These are phyloP conservation scores for Piscicola geometra DNA, from an alignment of 2,888 invertebrate genomes.

Conservation along the genomic window DNA sequence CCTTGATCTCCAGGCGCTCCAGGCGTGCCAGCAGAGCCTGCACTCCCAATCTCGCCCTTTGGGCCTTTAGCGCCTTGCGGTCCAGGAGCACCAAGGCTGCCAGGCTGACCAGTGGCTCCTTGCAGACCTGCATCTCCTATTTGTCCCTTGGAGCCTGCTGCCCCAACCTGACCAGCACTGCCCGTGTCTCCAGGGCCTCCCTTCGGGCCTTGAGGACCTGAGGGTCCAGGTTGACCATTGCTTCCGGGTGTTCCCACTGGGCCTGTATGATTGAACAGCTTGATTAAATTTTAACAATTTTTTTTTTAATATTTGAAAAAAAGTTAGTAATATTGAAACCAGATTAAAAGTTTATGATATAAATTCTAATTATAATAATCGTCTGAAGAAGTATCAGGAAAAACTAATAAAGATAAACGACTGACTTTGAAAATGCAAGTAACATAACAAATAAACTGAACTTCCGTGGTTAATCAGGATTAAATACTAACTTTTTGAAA, in stretches of 20 bases:
- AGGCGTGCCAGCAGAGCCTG: slow-evolving; percentile 37
- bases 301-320: too few relatives aligned
- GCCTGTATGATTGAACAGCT: too few relatives aligned
- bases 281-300: too few relatives aligned
- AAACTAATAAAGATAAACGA: too few relatives aligned
- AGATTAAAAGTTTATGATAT: too few relatives aligned
- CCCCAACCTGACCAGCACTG: slow-evolving; percentile 15
- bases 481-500: too few relatives aligned
- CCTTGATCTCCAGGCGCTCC: slow-evolving; percentile 43
- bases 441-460: too few relatives aligned
- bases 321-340: too few relatives aligned
- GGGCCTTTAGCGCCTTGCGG: slow-evolving; percentile 38
- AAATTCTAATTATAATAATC: too few relatives aligned
- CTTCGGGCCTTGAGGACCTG: slow-evolving; percentile 25
- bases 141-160: slow-evolving; percentile 8
- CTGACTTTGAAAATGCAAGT: too few relatives aligned
- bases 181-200: slow-evolving; percentile 39
- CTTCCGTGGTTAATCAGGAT: too few relatives aligned
- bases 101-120: slow-evolving; percentile 27
- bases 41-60: slow-evolving; percentile 40
- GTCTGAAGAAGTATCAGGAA: too few relatives aligned
- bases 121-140: slow-evolving; percentile 8
- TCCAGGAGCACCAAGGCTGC: slow-evolving; percentile 36
- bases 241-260: slow-evolving; percentile 17
- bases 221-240: slow-evolving; percentile 19